A percentile compares a stretch with the other conserved stretches of the same genome.
Evolutionary conservation across 2,797 vertebrate species (phyloP).

Genomic region (Dermochelys coriacea): DNA sequence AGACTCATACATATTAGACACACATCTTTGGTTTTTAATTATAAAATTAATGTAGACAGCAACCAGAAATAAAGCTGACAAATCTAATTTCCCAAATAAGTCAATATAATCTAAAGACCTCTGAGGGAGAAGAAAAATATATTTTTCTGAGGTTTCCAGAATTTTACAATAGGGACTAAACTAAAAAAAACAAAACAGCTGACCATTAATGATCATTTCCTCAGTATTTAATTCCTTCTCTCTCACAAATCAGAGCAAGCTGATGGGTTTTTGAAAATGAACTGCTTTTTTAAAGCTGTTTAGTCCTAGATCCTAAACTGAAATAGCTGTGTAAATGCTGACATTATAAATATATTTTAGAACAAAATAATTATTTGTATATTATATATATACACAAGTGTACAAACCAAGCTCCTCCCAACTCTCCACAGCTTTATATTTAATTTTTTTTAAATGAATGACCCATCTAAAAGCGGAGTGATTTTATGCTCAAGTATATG

Average conservation of each 20-base stretch:
- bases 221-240: background rate
- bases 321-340: constrained; percentile 29
- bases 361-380: constrained; percentile 48
- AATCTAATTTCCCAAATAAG: constrained; percentile 70
- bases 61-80: constrained; percentile 70
- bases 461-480: background rate
- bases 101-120: constrained; percentile 56
- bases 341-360: constrained; percentile 12
- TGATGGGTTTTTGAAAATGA: constrained; percentile 18
- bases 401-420: background rate
- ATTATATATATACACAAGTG: background rate
- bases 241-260: background rate
- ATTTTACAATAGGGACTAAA: constrained; percentile 11
- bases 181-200: background rate
- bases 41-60: constrained; percentile 71
- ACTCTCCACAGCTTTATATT: background rate
- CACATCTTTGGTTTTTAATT: constrained; percentile 73
- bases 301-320: constrained; percentile 10
- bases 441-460: background rate
- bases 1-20: constrained; percentile 69
- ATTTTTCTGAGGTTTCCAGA: constrained; percentile 20
- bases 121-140: constrained; percentile 22
- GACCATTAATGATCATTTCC: background rate
- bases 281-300: background rate
- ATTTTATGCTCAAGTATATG: background rate